phyloP scores from a whole-genome alignment of 2,113 vertebrate species.

The Chionis minor region DNA sequence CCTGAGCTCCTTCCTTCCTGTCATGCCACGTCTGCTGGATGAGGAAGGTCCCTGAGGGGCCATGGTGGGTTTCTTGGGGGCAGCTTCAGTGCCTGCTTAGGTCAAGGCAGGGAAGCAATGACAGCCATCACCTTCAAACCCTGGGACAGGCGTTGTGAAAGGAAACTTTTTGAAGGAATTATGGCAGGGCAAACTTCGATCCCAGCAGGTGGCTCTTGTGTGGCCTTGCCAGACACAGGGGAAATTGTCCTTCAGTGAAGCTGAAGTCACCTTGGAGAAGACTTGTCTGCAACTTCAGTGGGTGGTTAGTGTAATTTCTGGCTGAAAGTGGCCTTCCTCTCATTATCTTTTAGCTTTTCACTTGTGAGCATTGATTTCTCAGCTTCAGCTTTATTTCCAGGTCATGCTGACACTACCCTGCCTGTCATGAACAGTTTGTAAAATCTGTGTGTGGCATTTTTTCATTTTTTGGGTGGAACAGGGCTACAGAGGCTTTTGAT shows the following conservation, averaged over 20 bases:
- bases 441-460: fast-evolving
- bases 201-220: not conserved
- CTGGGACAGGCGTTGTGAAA: not conserved
- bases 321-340: not conserved
- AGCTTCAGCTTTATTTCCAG: not conserved
- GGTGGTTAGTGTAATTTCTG: not conserved
- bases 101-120: not conserved
- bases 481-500: not conserved
- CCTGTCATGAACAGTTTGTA: not conserved
- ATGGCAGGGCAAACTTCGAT: not conserved
- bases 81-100: not conserved
- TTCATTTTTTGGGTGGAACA: not conserved
- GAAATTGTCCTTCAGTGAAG: not conserved
- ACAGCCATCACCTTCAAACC: not conserved
- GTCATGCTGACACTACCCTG: not conserved
- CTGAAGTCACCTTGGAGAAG: not conserved
- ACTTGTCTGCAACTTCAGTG: not conserved
- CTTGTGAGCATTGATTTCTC: not conserved
- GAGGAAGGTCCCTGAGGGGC: not conserved
- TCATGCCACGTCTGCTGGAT: fast-evolving
- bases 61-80: too few relatives aligned
- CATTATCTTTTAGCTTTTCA: not conserved
- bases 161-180: not conserved
- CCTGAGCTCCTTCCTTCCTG: fast-evolving
- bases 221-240: not conserved